Base-by-base conservation (phyloP, 92 coral and sea anemone species). In the Pocillopora meandrina region DNA sequence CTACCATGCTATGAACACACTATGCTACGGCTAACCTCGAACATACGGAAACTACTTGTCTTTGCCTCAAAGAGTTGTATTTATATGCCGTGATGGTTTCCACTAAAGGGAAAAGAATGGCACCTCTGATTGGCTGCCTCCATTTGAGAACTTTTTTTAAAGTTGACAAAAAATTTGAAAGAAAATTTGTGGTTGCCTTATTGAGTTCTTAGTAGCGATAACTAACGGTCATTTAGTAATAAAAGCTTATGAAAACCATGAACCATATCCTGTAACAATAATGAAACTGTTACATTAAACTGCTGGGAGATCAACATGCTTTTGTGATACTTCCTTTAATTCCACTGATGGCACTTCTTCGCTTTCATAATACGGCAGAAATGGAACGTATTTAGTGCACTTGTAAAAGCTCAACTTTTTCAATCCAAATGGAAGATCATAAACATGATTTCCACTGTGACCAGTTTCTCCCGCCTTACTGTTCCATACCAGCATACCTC, bases 401-500 rank as follows among this genome's bases (percentile, higher is more conserved):
- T 65, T 74, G 84, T 75, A 75, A 35, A 58, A 63, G 60, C 91
- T 92, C 67, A 91, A 75, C 68, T 83, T 76, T 21, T 77, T 75
- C 58, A 93, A 74, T 81, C 93, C 92, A 72, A 85, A 93, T 16
- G 98, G 98, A 34, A 93, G 90, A 62, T 92, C 87, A 64, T 93
- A 93, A 55, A 83, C 86, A 42, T 83, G 88, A 58, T 83, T 63
- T 19, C 69, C 65, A 23, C 31, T n/a, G 36, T 42, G 85, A 12
- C 76, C 80, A 15, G 77, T 80, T n/a, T 84, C 86, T 19, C 86
- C 67, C 18, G 55, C 61, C 56, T 83, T 78, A 18, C 85, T 87
- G 34, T 88, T 86, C 98, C 98, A 96, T 66, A 75, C 85, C 9
- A 89, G n/a, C 87, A 96, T 87, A n/a, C 98, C 98, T 21, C 98